Base-by-base conservation (phyloP, 2,113 vertebrate genomes). In the Xyrauchen texanus region DNA sequence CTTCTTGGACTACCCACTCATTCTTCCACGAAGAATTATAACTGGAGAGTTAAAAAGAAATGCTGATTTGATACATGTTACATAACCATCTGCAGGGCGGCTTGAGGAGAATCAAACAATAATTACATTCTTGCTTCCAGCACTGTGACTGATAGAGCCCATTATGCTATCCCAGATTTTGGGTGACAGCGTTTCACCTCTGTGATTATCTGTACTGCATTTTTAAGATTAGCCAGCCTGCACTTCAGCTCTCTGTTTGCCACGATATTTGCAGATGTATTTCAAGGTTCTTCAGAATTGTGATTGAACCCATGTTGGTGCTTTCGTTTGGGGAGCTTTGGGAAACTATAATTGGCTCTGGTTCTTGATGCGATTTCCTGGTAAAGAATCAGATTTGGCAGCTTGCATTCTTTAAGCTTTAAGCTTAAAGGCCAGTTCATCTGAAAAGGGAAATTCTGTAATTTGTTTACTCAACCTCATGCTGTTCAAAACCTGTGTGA, bases 151-250 rank as follows among this genome's bases (percentile, higher is more conserved):
- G 77, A 83, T 83, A 66, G 66, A 66, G 71, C 11, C 67, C 66
- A 76, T 83, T 83, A 76, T 79, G 71, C 60, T 47, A 80, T 76
- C 82, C 72, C 82, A 80, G 61, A 76, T 76, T 76, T 68, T 15
- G 13, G 52, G 61, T 79, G 70, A 82, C 81, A 57, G 57, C 10
- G 69, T 70, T 71, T 79, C 51, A 75, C 76, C 70, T 64, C 58
- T 8, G 69, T 66, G 57, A 82, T 82, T 75, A 45, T 21, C 68
- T 74, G 21, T 68, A 16, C 76, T 63, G 77, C 73, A 34, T 3
- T 34, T 34, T 34, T 34, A 71, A 57, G 57, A 63, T 78, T 68
- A 44, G 67, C 57, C 47, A 42, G 67, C 58, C 13, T 52, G 66
- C 45, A 61, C 13, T 47, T 61, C 12, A 1, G 9, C 45, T 8